Conservation (phyloP, 2,797 vertebrate species). For the Luscinia megarhynchos region DNA sequence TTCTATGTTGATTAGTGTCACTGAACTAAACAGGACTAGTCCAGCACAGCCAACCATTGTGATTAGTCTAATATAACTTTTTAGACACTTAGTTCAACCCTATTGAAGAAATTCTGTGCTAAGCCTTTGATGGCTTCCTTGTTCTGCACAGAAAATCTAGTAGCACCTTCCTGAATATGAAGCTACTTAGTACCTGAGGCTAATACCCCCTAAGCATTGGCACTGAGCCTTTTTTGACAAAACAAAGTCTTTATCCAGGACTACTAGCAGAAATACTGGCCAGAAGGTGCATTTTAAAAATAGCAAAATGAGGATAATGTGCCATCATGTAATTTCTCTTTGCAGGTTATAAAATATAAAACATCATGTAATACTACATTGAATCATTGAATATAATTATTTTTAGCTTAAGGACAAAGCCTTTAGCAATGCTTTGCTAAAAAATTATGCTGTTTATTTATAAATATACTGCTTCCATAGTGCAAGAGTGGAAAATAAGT, state of each 20-base stretch:
- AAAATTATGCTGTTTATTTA: neutral
- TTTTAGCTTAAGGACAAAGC: neutral
- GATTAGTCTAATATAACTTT: neutral
- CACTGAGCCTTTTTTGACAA: neutral
- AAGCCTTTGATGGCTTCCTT: neutral
- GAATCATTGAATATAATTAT: neutral
- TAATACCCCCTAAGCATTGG: neutral
- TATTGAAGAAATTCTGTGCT: neutral
- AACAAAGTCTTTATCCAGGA: neutral
- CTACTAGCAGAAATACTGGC: neutral
- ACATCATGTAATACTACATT: neutral
- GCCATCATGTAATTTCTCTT: rapidly evolving
- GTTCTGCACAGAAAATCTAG: neutral
- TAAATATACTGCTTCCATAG: neutral
- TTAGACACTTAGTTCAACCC: neutral
- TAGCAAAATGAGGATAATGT: neutral
- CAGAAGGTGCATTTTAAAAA: neutral
- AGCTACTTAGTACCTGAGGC: neutral
- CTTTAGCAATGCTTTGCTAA: neutral
- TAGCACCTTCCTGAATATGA: neutral
- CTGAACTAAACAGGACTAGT: neutral
- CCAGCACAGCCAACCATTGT: neutral
- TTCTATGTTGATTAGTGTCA: neutral
- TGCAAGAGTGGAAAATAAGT: neutral
- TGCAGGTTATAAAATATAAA: neutral